Conservation (phyloP, 2,888 invertebrate genomes). For the Pristionchus japonicus region DNA sequence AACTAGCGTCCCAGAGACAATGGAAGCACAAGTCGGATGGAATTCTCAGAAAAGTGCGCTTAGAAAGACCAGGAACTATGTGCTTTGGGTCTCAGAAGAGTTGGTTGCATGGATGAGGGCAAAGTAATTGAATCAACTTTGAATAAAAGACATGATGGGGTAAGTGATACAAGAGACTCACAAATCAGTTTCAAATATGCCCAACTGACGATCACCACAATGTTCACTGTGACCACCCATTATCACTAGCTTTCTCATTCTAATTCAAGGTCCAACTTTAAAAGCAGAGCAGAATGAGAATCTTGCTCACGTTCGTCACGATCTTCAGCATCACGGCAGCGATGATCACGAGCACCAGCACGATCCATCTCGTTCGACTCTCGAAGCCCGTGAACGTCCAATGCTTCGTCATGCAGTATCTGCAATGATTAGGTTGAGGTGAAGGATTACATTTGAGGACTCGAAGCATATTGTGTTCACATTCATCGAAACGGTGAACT, state of each 20-base stretch:
- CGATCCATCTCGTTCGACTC: slow-evolving; percentile 69
- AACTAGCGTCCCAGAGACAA: slow-evolving; percentile 1
- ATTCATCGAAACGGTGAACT: neutral
- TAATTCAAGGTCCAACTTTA: too few relatives aligned
- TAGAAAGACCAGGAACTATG: neutral
- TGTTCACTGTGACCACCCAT: neutral
- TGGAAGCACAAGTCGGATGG: neutral
- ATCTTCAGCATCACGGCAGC: slow-evolving; percentile 67
- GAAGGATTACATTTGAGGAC: neutral
- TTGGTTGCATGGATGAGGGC: neutral
- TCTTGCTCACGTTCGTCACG: slow-evolving; percentile 60
- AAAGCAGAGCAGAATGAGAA: neutral
- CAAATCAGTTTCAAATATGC: too few relatives aligned
- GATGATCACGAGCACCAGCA: slow-evolving; percentile 59
- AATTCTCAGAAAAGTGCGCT: neutral
- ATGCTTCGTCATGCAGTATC: slow-evolving; percentile 68
- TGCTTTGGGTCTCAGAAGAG: too few relatives aligned
- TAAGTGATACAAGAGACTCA: too few relatives aligned
- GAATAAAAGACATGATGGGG: neutral
- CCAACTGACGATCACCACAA: too few relatives aligned
- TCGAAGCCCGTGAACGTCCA: slow-evolving; percentile 75
- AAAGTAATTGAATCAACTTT: neutral
- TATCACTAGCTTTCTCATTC: too few relatives aligned
- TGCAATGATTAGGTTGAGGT: neutral
- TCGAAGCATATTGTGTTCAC: too few relatives aligned